Percentiles rank a stretch among this genome's conserved stretches.
Evolutionary conservation across 2,797 vertebrate species (phyloP).

Genomic region (Anabacerthia variegaticeps): DNA sequence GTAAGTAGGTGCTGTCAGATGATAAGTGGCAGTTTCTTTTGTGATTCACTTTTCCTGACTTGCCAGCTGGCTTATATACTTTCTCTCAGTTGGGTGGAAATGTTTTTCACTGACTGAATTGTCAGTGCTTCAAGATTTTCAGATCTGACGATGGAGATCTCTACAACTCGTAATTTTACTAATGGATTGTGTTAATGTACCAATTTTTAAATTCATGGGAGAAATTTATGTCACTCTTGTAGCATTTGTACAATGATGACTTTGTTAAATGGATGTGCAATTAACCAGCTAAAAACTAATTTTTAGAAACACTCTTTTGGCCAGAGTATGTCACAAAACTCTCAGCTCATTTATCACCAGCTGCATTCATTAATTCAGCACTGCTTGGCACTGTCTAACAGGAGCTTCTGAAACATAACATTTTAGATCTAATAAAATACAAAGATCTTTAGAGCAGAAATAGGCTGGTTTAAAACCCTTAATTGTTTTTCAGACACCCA

Average conservation of each 20-base stretch:
- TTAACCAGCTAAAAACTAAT: conserved; percentile 74
- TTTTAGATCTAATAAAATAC: conserved; percentile 56
- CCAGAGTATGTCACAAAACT: conserved; percentile 65
- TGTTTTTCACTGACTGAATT: conserved; percentile 60
- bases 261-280: conserved; percentile 75
- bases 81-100: conserved; percentile 46
- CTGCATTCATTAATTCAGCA: conserved; percentile 62
- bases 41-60: conserved; percentile 48
- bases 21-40: conserved; percentile 65
- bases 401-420: conserved; percentile 36
- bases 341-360: conserved; percentile 69
- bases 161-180: conserved; percentile 69
- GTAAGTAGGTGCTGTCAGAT: conserved; percentile 68
- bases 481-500: not conserved
- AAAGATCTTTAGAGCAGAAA: conserved; percentile 40
- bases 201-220: conserved; percentile 60
- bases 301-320: conserved; percentile 72
- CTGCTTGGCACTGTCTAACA: conserved; percentile 58
- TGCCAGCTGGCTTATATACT: conserved; percentile 38
- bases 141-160: conserved; percentile 39
- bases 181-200: conserved; percentile 54
- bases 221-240: conserved; percentile 70
- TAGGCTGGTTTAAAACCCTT: conserved; percentile 9
- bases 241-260: conserved; percentile 71
- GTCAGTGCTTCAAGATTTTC: conserved; percentile 58